Base-by-base conservation (phyloP, 2,797 vertebrate genomes). In the Crax fasciolata region DNA sequence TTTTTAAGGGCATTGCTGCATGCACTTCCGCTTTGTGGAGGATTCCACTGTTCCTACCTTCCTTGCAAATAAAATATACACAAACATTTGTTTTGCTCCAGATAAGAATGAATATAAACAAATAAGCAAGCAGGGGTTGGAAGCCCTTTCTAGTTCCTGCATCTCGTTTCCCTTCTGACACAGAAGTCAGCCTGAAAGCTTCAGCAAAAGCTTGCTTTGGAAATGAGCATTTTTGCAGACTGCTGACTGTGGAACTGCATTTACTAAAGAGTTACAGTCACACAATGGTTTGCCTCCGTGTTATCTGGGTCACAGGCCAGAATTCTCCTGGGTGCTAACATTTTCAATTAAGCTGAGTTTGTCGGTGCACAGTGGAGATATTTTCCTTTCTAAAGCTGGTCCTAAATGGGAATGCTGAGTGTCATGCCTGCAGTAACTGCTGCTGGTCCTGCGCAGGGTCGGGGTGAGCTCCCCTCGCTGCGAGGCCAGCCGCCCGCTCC, bases 191-290 rank as follows among this genome's bases (percentile, higher is more conserved):
- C 94, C 80, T 87, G 83, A 96, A 95, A 94, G 78, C 73, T 57
- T 73, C 90, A 84, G 81, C 79, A 65, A 95, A 91, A 80, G 68
- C 65, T 95, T 96, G 92, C 91, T 97, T 96, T 94, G 93, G 94
- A 93, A 96, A 85, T 55, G 62, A 92, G 80, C 73, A 52, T 92
- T 92, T 97, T 94, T 92, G 65, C 77, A 86, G 93, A 94, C 83
- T 80, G 73, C 93, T 94, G 95, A 93, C 84, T 87, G 57, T 0
- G 32, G 65, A 58, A 63, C 87, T 90, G 78, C 71, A 54, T 92
- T 92, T 82, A 77, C 74, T 88, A 91, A 79, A 90, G 79, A 83
- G 78, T 70, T 43, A 59, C 44, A 23, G 52, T 16, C 62, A 89
- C 68, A 94, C 84, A 94, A 95, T 63, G 46, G 70, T 61, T 85